Base-by-base conservation (phyloP, 2,888 invertebrate genomes). In the Spicauda simplicius region DNA sequence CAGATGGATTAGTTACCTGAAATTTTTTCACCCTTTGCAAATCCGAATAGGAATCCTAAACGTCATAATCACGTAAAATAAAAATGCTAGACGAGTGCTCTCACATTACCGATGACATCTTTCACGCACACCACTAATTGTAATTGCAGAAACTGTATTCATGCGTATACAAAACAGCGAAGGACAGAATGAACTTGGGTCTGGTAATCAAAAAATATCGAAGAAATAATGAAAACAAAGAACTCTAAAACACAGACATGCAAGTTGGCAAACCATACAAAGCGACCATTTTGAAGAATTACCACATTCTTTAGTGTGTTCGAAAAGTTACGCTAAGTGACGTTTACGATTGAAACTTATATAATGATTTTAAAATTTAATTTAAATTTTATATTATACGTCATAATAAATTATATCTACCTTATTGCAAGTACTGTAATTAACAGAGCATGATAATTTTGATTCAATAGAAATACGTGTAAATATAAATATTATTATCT, bases 201-300 rank as follows among this genome's bases (percentile, higher is more conserved):
- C 73, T 80, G 76, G 78, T 77, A 77, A 74, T 76, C 75, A 74
- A 74, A 81, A 76, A 85, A 79, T 76, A 81, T 74, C 73, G 74
- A 80, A 79, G 73, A 77, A 85, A 86, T 81, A 85, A 89, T 73
- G 89, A 92, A 89, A 93, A 93, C 92, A 93, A 93, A 93, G 93
- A 88, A 91, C 88, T 89, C 80, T 84, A 85, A 87, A 91, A 89
- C 90, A 90, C 90, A 89, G 91, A 92, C 91, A 90, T 91, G 91
- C 93, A 94, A 93, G 93, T 94, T 94, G 94, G 94, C 94, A 94
- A 94, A 94, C 94, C 93, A 92, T 92, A 93, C 93, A 91, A 91
- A 94, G 95, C 95, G 94, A 95, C 95, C 95, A 95, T 95, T 95
- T 95, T 95, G 95, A 92, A 93, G 91, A 95, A 95, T 95, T 95